Percentiles rank a stretch among this genome's conserved stretches.
These are phyloP conservation scores for Mnemiopsis leidyi DNA, from an alignment of 37 sponge, comb jelly and placozoan species.

Conservation along the genomic window DNA sequence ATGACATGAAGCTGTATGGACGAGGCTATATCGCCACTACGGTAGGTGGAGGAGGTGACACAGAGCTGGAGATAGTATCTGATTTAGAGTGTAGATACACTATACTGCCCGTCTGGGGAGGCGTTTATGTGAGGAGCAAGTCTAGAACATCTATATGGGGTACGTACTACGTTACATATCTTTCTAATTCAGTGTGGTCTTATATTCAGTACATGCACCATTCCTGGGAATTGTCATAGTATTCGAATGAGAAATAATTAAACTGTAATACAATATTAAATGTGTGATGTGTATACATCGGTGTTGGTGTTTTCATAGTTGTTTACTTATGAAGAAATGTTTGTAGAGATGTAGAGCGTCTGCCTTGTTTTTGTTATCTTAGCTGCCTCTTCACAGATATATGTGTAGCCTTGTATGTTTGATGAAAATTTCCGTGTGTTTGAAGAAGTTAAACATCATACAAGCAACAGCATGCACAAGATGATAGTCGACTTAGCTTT, in stretches of 20 bases:
- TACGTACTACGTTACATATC: not conserved
- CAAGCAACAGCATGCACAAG: too few species aligned
- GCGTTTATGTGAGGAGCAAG: not conserved
- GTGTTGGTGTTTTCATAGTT: too few species aligned
- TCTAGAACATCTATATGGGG: not conserved
- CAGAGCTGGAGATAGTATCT: not conserved
- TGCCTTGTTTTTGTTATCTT: not conserved
- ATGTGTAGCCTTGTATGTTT: not conserved
- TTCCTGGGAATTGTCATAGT: too few species aligned
- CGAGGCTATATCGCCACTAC: not conserved
- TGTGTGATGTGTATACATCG: too few species aligned
- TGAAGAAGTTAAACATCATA: too few species aligned
- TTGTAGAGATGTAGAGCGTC: too few species aligned
- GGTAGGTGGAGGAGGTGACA: not conserved
- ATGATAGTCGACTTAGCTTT: too few species aligned
- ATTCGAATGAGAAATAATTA: too few species aligned
- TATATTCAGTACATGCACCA: too few species aligned
- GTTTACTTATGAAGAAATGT: too few species aligned
- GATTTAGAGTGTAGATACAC: not conserved
- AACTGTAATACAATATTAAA: too few species aligned
- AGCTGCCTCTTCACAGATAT: not conserved
- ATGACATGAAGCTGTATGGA: slow-evolving; percentile 1
- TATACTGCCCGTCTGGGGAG: not conserved
- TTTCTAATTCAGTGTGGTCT: not conserved
- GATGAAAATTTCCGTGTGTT: too few species aligned